Evolutionary conservation across 2,797 vertebrate genomes (phyloP).

Genomic region (Pantherophis alleghaniensis): DNA sequence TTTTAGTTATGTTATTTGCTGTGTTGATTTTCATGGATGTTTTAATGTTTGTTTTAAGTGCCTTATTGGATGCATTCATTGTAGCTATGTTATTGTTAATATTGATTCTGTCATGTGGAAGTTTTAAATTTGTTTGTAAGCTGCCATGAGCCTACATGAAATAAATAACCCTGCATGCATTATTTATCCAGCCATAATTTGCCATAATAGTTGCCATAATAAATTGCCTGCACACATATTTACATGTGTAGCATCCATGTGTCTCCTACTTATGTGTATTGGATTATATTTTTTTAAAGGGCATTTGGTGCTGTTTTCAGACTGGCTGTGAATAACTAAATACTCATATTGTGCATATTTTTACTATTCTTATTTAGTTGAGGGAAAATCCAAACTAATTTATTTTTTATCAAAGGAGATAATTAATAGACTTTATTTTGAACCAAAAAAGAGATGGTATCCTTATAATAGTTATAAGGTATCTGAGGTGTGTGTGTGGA

Average conservation of each 20-base stretch:
- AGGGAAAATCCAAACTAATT: not conserved
- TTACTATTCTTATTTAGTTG: not conserved
- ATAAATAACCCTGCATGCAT: not conserved
- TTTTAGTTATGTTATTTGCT: not conserved
- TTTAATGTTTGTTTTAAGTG: not conserved
- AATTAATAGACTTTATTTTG: not conserved
- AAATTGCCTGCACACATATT: not conserved
- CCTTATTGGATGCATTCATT: not conserved
- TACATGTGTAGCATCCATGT: not conserved
- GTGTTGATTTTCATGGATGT: not conserved
- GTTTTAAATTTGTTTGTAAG: not conserved
- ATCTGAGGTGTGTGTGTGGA: not conserved
- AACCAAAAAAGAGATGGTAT: not conserved
- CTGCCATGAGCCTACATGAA: not conserved
- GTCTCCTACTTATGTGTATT: not conserved
- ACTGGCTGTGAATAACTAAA: not conserved
- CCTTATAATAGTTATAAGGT: not conserved
- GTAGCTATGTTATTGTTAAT: not conserved
- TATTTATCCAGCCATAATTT: not conserved
- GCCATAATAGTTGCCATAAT: not conserved
- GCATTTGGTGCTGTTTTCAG: not conserved
- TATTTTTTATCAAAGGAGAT: not conserved
- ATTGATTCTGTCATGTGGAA: not conserved
- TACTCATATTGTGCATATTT: not conserved
- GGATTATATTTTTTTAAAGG: not conserved